phyloP scores from a whole-genome alignment of 2,113 vertebrate species.

The Nannobrachium achirus region DNA sequence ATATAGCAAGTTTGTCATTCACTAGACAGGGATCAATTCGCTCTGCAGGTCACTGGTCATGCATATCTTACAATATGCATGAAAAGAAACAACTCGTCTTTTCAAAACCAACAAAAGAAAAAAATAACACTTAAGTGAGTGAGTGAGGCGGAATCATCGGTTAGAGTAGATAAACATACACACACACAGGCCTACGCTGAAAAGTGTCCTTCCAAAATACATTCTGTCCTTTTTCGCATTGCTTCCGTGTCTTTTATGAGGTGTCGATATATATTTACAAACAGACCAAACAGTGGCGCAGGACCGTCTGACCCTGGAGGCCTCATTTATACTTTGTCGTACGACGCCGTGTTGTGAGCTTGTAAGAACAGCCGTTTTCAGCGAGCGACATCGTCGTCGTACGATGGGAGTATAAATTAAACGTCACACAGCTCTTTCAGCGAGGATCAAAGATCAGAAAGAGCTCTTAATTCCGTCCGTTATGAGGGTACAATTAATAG shows the following conservation, averaged over 20 bases:
- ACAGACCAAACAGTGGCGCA: slow-evolving; percentile 48
- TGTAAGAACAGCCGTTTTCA: too few relatives aligned
- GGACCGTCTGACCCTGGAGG: slow-evolving; percentile 11
- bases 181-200: slow-evolving; percentile 30
- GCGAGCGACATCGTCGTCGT: background rate
- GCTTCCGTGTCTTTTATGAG: slow-evolving; percentile 38
- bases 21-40: too few relatives aligned
- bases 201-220: slow-evolving; percentile 36
- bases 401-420: too few relatives aligned
- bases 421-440: slow-evolving; percentile 1
- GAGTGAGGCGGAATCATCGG: slow-evolving; percentile 9
- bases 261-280: slow-evolving; percentile 33
- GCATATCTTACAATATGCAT: background rate
- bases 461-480: slow-evolving; percentile 9
- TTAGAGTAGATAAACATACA: slow-evolving; percentile 3
- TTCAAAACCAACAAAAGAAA: too few relatives aligned
- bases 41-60: too few relatives aligned
- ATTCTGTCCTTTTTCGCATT: slow-evolving; percentile 57
- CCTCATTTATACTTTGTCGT: too few relatives aligned
- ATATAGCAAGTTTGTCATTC: too few relatives aligned
- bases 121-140: slow-evolving; percentile 9
- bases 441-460: slow-evolving; percentile 7
- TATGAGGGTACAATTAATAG: slow-evolving; percentile 4
- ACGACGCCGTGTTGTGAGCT: too few relatives aligned
- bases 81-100: background rate